These are phyloP conservation scores for Drosophila mimetica DNA, from an alignment of 2,888 invertebrate species.

Conservation along the genomic window DNA sequence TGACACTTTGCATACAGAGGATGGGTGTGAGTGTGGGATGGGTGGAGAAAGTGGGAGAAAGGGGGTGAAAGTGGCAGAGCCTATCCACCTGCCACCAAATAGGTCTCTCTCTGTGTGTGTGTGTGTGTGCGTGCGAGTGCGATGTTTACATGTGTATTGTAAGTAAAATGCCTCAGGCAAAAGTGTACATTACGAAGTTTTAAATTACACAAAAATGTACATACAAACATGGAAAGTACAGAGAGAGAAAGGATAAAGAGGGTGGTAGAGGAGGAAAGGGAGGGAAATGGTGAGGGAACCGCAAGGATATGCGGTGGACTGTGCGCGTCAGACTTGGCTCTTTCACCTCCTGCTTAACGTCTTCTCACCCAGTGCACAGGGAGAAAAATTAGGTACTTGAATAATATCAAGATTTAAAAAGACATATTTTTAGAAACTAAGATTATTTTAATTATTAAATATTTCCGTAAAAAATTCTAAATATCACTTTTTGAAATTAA, in stretches of 20 bases:
- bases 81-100: conserved; percentile 44
- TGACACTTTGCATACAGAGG: conserved; percentile 71
- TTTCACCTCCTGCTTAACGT: conserved; percentile 4
- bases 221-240: conserved; percentile 38
- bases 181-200: conserved; percentile 80
- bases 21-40: neutral
- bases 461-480: too few species aligned
- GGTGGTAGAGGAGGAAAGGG: neutral
- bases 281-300: conserved; percentile 5
- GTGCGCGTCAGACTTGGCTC: conserved; percentile 7
- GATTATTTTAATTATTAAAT: too few species aligned
- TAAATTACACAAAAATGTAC: conserved; percentile 73
- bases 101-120: conserved; percentile 12
- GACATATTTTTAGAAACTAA: too few species aligned
- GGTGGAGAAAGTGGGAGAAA: neutral
- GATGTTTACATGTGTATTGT: conserved; percentile 71
- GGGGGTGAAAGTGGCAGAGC: conserved; percentile 28
- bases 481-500: too few species aligned
- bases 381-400: neutral
- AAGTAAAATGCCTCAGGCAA: conserved; percentile 76
- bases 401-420: neutral
- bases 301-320: conserved; percentile 36
- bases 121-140: conserved; percentile 45
- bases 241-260: conserved; percentile 5
- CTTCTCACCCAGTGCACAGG: neutral